phyloP scores from a whole-genome alignment of 2,113 vertebrate genomes.

The Thunnus maccoyii region DNA sequence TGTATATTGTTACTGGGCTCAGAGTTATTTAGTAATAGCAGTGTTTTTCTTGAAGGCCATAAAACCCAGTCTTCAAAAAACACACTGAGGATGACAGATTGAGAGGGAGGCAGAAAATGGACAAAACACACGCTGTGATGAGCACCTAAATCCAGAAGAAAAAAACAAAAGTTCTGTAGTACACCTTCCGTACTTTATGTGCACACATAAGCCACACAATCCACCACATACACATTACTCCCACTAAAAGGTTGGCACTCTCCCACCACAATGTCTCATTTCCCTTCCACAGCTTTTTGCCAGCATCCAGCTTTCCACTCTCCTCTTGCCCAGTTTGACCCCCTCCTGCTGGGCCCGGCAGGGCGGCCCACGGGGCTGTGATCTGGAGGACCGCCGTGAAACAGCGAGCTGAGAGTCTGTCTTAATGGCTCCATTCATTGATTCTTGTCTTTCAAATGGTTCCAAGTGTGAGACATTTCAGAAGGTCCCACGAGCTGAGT shows the following conservation, averaged over 20 bases:
- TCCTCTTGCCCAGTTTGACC: slow-evolving; percentile 48
- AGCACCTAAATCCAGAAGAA: slow-evolving; percentile 22
- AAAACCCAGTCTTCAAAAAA: slow-evolving; percentile 30
- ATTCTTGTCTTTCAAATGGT: slow-evolving; percentile 51
- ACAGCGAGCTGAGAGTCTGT: slow-evolving; percentile 27
- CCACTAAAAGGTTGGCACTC: slow-evolving; percentile 41
- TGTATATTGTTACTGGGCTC: neutral
- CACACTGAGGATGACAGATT: slow-evolving; percentile 50
- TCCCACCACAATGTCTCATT: slow-evolving; percentile 46
- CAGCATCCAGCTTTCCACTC: slow-evolving; percentile 47
- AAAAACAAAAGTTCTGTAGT: neutral
- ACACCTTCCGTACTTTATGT: neutral
- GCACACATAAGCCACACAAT: slow-evolving; percentile 16
- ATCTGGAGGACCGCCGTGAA: slow-evolving; percentile 35
- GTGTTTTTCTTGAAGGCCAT: slow-evolving; percentile 31
- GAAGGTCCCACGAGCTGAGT: slow-evolving; percentile 49
- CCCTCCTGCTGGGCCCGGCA: slow-evolving; percentile 56
- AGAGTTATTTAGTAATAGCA: neutral
- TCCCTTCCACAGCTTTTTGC: slow-evolving; percentile 28
- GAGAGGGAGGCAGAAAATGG: slow-evolving; percentile 20
- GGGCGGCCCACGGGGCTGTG: slow-evolving; percentile 15
- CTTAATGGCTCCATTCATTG: slow-evolving; percentile 74
- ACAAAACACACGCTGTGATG: slow-evolving; percentile 24
- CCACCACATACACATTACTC: neutral
- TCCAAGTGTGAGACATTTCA: slow-evolving; percentile 44